Base-by-base conservation (phyloP, 2,113 vertebrate genomes). In the Heterochromis multidens region DNA sequence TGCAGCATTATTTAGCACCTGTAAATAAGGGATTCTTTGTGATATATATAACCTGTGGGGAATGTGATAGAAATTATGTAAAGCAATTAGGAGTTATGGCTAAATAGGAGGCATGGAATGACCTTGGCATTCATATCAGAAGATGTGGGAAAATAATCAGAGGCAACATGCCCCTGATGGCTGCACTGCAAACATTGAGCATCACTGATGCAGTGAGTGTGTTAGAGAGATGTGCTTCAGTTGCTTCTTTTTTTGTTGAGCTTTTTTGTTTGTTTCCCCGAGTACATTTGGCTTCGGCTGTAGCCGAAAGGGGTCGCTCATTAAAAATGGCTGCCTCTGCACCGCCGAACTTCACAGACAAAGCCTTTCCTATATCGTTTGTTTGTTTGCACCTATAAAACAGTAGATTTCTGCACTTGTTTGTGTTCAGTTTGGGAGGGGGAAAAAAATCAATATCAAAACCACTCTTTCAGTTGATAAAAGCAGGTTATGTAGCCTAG, bases 81-180 rank as follows among this genome's bases (percentile, higher is more conserved):
- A 62, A 17, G 85, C 11, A 1, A 61, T 56, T 77, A 84, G 67
- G 83, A 90, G 29, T 77, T 83, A 63, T 1, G 21, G 86, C 31
- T 63, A 78, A 80, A 74, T 58, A 19, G 59, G 81, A 81, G 27
- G 74, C 37, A 49, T 83, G 60, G 88, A 84, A 63, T 80, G 91
- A 94, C 92, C 91, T 93, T 92, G 93, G 54, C 16, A 80, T 84
- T 90, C 57, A 63, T 79, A 82, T 91, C 59, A 56, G 54, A 79
- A 82, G 67, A 80, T 82, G 77, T 76, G 80, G 77, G 63, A 3
- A 86, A 92, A 89, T 83, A 80, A 93, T 87, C 83, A 80, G 65
- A 67, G 65, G 65, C 79, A 40, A 35, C 25, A 6, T 82, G 58
- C 57, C 84, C 87, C 79, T 76, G 82, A 83, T 80, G 70, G 84